These are phyloP conservation scores for Melanchra persicariae DNA, from an alignment of 2,888 invertebrate genomes.

Conservation along the genomic window DNA sequence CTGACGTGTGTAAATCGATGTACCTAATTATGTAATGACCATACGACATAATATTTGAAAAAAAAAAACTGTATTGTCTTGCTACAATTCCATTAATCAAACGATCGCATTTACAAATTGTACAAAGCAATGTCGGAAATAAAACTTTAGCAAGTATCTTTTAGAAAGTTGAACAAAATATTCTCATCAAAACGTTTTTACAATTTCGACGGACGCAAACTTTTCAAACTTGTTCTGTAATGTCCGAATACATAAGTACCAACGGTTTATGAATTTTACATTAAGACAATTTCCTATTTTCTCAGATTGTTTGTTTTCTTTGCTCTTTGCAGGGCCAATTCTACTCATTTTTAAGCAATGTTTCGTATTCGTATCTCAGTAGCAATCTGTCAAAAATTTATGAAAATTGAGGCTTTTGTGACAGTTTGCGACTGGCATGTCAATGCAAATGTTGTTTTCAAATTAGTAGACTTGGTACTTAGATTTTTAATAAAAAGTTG, in stretches of 20 bases:
- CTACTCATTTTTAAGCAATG: too few species aligned
- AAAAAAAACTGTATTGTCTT: too few species aligned
- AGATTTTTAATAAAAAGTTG: slow-evolving; percentile 4
- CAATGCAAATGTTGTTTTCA: too few species aligned
- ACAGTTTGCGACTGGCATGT: too few species aligned
- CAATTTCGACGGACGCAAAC: slow-evolving; percentile 30
- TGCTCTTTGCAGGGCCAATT: too few species aligned
- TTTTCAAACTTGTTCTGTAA: slow-evolving; percentile 23
- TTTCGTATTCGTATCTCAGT: too few species aligned
- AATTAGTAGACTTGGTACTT: too few species aligned
- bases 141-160: neutral
- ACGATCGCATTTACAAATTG: slow-evolving; percentile 22
- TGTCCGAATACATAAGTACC: slow-evolving; percentile 22
- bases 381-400: too few species aligned
- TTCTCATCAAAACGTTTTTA: slow-evolving; percentile 40
- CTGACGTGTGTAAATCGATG: too few species aligned
- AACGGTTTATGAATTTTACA: slow-evolving; percentile 49
- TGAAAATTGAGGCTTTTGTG: too few species aligned
- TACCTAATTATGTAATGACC: too few species aligned
- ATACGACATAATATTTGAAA: too few species aligned
- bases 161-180: slow-evolving; percentile 22
- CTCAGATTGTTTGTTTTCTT: slow-evolving; percentile 28
- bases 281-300: slow-evolving; percentile 35
- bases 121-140: slow-evolving; percentile 3
- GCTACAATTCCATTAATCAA: slow-evolving; percentile 16